Percentiles rank a stretch among this genome's conserved stretches.
Conservation (phyloP, 2,797 vertebrate species). For the Enteromius treurensis region DNA sequence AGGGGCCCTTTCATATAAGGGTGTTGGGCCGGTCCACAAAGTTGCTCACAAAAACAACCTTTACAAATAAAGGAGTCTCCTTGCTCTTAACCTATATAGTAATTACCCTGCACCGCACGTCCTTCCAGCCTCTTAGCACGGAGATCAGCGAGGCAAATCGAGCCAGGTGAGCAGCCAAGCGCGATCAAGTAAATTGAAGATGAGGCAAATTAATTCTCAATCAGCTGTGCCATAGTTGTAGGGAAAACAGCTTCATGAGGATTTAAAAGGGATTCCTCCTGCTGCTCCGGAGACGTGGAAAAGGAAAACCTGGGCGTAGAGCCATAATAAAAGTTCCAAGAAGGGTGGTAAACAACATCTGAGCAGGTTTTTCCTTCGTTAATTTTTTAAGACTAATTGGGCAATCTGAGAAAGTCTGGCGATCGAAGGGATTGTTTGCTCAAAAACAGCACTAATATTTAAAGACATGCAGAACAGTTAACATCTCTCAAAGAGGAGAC, state of each 20-base stretch:
- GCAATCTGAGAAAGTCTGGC: background rate
- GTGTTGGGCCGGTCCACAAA: background rate
- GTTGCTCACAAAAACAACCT: constrained; percentile 3
- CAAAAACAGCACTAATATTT: background rate
- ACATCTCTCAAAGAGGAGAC: background rate
- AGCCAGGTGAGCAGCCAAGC: constrained; percentile 35
- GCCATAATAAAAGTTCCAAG: constrained; percentile 18
- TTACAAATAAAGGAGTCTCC: constrained; percentile 19
- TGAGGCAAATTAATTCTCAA: constrained; percentile 41
- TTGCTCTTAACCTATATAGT: constrained; percentile 24
- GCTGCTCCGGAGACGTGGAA: background rate
- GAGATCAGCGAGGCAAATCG: constrained; percentile 23
- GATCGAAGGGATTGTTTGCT: background rate
- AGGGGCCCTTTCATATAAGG: background rate
- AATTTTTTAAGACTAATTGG: background rate
- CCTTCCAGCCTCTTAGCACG: background rate
- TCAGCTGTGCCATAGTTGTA: constrained; percentile 21
- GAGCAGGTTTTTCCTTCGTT: constrained; percentile 10
- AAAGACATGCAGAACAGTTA: background rate
- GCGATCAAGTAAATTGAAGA: constrained; percentile 47
- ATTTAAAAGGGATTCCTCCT: constrained; percentile 38
- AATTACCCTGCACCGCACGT: constrained; percentile 24
- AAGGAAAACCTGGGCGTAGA: constrained; percentile 27
- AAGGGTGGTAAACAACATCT: constrained; percentile 5
- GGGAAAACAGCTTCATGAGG: constrained; percentile 39